Base-by-base conservation (phyloP, 2,797 vertebrate genomes). In the Borostomias antarcticus region DNA sequence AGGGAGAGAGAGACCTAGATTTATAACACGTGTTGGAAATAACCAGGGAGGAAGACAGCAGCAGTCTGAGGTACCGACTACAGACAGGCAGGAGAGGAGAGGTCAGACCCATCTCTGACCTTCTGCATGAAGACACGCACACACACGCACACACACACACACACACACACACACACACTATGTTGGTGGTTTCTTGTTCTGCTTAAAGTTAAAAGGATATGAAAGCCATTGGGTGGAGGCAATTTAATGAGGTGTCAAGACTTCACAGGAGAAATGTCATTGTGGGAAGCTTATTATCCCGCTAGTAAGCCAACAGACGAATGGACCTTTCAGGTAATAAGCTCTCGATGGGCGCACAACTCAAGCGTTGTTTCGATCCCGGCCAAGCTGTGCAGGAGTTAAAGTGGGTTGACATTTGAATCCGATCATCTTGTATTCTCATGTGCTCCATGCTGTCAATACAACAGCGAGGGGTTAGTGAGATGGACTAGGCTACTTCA, bases 241-340 rank as follows among this genome's bases (percentile, higher is more conserved):
- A 25, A 53, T 45, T 17, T 62, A 71, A 70, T 68, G 59, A 71
- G n/a, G 61, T 58, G 30, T 35, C 52, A 45, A 40, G 47, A 32
- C 26, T 52, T 19, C 15, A 47, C 15, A 21, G 26, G 11, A 6
- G 6, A 17, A 56, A 51, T 53, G 19, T n/a, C 58, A 13, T 2
- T 37, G 33, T 33, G 10, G 5, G 26, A 37, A 37, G 43, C 50
- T 25, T 33, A 26, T 45, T 54, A 65, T 4, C n/a, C n/a, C n/a
- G n/a, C 48, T 19, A 15, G 26, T 53, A 37, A 58, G 54, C 25
- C 50, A 28, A 32, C 25, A 33, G 10, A 64, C 32, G n/a, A 68
- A 52, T 51, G 25, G 30, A 47, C 5, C 2, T 30, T 32, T 40
- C 9, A 9, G 13, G 26, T 7, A 4, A 45, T 21, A 40, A 9